These are phyloP conservation scores for Nycticebus coucang DNA, from an alignment of 2,113 vertebrate species.

Conservation along the genomic window DNA sequence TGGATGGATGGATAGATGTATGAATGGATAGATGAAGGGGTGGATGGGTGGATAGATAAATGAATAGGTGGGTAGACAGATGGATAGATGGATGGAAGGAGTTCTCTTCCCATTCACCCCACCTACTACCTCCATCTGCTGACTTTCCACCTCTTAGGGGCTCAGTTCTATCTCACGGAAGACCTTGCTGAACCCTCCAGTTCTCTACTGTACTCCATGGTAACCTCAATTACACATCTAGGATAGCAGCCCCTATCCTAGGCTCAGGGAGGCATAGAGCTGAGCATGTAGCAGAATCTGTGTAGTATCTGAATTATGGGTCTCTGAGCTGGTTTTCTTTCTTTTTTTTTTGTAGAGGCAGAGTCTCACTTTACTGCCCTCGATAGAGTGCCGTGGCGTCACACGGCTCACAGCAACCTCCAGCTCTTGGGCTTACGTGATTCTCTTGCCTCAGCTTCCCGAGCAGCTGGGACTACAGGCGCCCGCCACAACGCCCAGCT, in stretches of 20 bases:
- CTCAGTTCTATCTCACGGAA: not conserved
- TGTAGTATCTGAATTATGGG: not conserved
- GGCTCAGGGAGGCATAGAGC: not conserved
- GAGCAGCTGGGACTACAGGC: too few species aligned
- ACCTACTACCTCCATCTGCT: not conserved
- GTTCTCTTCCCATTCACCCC: not conserved
- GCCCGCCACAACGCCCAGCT: too few species aligned
- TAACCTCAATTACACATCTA: not conserved
- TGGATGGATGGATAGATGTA: not conserved
- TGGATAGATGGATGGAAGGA: not conserved
- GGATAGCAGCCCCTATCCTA: not conserved
- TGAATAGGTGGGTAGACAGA: too few species aligned
- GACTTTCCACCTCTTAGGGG: not conserved
- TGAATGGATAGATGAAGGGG: too few species aligned
- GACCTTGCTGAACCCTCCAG: not conserved
- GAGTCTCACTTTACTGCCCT: too few species aligned
- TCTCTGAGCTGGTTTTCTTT: constrained; percentile 22
- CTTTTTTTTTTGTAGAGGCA: too few species aligned
- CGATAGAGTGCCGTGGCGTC: too few species aligned
- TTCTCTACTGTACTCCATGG: not conserved
- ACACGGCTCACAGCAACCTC: too few species aligned
- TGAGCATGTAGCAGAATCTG: not conserved
- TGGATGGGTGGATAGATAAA: too few species aligned
- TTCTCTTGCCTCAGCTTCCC: too few species aligned
- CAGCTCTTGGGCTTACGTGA: too few species aligned